Conservation (phyloP, 2,797 vertebrate genomes). For the Danio jaintianensis region DNA sequence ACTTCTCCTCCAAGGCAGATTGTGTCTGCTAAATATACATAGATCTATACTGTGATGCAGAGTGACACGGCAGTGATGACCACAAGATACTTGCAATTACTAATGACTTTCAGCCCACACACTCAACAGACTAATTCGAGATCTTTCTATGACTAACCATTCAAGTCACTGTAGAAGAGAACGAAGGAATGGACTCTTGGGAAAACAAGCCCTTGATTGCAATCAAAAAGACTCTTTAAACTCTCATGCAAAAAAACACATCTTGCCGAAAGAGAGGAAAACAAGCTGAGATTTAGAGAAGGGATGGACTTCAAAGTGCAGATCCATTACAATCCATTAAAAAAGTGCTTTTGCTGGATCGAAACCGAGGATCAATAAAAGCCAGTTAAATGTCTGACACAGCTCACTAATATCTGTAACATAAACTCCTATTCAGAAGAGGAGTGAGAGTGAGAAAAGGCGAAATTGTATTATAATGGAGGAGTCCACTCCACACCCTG, state of each 20-base stretch:
- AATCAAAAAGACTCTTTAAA: constrained; percentile 48
- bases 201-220: constrained; percentile 28
- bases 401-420: constrained; percentile 81
- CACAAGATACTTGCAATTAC: constrained; percentile 14
- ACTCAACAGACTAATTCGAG: constrained; percentile 34
- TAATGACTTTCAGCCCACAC: constrained; percentile 39
- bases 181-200: constrained; percentile 28
- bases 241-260: constrained; percentile 53
- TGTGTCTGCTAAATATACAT: constrained; percentile 2
- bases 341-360: constrained; percentile 74
- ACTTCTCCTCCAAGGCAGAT: not conserved
- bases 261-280: constrained; percentile 65
- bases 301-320: constrained; percentile 72
- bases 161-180: constrained; percentile 13
- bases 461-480: constrained; percentile 59
- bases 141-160: constrained; percentile 21
- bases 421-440: constrained; percentile 72
- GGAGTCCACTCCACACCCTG: constrained; percentile 57
- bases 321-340: constrained; percentile 83
- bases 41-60: not conserved
- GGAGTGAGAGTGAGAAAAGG: constrained; percentile 37
- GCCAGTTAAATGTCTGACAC: constrained; percentile 81
- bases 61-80: constrained; percentile 27
- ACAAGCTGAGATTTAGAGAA: constrained; percentile 64
- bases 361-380: constrained; percentile 71